These are phyloP conservation scores for Homarus gammarus DNA, from an alignment of 2,888 invertebrate genomes.

Conservation along the genomic window DNA sequence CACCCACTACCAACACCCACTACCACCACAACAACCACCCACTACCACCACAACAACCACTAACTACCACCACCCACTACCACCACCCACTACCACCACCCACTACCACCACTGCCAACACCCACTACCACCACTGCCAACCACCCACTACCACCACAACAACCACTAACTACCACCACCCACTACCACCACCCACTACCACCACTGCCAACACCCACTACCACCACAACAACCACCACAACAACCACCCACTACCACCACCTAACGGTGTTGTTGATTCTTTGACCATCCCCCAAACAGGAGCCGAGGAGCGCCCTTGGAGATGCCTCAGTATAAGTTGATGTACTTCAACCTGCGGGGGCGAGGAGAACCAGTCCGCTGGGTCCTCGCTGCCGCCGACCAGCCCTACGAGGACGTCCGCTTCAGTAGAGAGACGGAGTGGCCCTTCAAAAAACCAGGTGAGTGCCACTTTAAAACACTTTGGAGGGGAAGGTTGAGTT, in stretches of 20 bases:
- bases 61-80: too few species aligned
- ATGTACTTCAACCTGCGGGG: slow-evolving; percentile 76
- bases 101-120: too few species aligned
- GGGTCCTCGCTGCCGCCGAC: slow-evolving; percentile 68
- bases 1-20: too few species aligned
- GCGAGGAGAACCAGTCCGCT: slow-evolving; percentile 75
- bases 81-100: too few species aligned
- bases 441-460: slow-evolving; percentile 76
- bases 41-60: too few species aligned
- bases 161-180: too few species aligned
- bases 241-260: background rate
- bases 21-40: too few species aligned
- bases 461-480: slow-evolving; percentile 17
- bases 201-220: background rate
- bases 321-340: slow-evolving; percentile 74
- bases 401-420: slow-evolving; percentile 76
- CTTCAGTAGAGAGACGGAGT: slow-evolving; percentile 71
- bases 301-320: background rate
- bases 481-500: too few species aligned
- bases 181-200: background rate
- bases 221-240: background rate
- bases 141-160: too few species aligned
- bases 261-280: too few species aligned
- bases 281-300: background rate
- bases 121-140: too few species aligned